phyloP scores from a whole-genome alignment of 2,113 vertebrate species.

The Apeltes quadracus region DNA sequence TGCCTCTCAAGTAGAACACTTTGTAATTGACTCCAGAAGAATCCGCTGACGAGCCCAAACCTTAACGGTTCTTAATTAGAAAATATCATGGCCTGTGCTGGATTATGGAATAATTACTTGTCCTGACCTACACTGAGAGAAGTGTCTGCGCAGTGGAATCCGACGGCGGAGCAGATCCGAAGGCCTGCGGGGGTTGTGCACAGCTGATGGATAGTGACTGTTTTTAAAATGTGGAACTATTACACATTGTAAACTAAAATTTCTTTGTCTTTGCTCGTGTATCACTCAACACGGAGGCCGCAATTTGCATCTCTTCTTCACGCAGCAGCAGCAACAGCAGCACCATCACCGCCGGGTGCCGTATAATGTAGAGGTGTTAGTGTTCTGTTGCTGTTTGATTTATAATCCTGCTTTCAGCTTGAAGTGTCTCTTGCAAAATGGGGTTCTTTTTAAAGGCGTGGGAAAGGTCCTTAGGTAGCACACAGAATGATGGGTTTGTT shows the following conservation, averaged over 20 bases:
- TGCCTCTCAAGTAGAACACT: constrained; percentile 2
- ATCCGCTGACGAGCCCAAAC: background rate
- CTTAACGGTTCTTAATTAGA: constrained; percentile 23
- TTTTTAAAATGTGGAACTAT: too few species aligned
- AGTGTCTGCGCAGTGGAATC: background rate
- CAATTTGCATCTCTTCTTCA: background rate
- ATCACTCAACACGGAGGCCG: too few species aligned
- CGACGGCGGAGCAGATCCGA: background rate
- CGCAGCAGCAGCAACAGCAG: background rate
- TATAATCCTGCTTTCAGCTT: background rate
- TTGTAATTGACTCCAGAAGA: constrained; percentile 4
- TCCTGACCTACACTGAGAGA: constrained; percentile 15
- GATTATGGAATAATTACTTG: constrained; percentile 31
- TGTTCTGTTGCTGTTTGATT: background rate
- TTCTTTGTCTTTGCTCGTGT: too few species aligned
- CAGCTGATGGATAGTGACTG: too few species aligned
- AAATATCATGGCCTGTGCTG: constrained; percentile 13
- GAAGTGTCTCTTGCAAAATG: background rate
- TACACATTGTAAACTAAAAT: too few species aligned
- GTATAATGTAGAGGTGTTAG: too few species aligned
- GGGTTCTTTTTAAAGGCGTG: too few species aligned
- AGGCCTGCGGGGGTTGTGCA: too few species aligned
- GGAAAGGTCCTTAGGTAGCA: too few species aligned
- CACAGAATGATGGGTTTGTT: constrained; percentile 3
- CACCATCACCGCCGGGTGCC: background rate